Conservation (phyloP, 2,888 invertebrate species). For the Steinernema carpocapsae region DNA sequence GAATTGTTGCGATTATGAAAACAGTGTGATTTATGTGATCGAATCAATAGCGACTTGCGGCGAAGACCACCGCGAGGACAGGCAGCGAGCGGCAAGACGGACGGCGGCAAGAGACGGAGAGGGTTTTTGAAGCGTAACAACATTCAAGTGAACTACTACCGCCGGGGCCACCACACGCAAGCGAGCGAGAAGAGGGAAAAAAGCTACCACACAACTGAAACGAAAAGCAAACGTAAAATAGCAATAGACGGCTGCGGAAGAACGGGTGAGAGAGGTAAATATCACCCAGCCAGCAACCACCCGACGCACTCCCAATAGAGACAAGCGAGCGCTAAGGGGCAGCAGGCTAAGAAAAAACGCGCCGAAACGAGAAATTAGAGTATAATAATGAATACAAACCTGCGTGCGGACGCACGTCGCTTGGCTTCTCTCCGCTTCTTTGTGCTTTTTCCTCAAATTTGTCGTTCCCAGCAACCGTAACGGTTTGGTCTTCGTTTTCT, state of each 20-base stretch:
- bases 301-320: background rate
- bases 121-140: slow-evolving; percentile 4
- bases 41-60: slow-evolving; percentile 1
- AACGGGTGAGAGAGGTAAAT: slow-evolving; percentile 32
- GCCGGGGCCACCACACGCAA: background rate
- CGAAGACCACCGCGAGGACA: background rate
- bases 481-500: background rate
- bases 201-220: background rate
- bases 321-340: background rate
- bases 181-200: background rate
- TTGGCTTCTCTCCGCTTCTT: background rate
- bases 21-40: background rate
- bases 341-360: too few species aligned
- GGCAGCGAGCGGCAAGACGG: background rate
- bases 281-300: background rate
- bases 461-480: slow-evolving; percentile 3
- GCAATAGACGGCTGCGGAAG: background rate
- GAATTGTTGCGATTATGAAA: background rate
- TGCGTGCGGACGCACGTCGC: background rate
- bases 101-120: background rate
- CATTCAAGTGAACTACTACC: background rate
- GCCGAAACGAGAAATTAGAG: background rate
- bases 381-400: background rate
- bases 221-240: slow-evolving; percentile 16
- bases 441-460: background rate